These are phyloP conservation scores for Nebria ingens DNA, from an alignment of 1,140 invertebrate species.

Conservation along the genomic window DNA sequence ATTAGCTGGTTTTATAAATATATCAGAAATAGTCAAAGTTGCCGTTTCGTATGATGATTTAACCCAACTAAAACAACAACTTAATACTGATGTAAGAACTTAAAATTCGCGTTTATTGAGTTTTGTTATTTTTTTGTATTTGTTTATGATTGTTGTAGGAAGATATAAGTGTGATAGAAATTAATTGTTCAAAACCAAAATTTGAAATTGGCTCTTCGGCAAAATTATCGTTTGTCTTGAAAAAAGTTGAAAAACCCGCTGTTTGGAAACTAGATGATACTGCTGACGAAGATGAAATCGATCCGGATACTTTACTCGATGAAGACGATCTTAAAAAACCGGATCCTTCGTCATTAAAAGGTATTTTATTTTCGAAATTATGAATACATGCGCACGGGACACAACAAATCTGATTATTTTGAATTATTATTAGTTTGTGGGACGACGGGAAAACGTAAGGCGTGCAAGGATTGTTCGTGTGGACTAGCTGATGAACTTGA, in stretches of 20 bases:
- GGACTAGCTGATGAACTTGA: slow-evolving; percentile 89
- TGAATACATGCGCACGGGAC: neutral
- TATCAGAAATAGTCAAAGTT: neutral
- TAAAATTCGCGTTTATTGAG: neutral
- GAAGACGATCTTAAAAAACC: slow-evolving; percentile 84
- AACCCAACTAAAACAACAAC: neutral
- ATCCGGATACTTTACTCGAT: slow-evolving; percentile 79
- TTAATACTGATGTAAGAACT: neutral
- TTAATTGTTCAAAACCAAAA: slow-evolving; percentile 41
- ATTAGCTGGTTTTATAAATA: neutral
- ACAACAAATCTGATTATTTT: slow-evolving; percentile 5
- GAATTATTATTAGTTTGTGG: slow-evolving; percentile 73
- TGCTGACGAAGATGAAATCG: slow-evolving; percentile 64
- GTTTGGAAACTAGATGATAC: slow-evolving; percentile 60
- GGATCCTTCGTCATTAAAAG: slow-evolving; percentile 64
- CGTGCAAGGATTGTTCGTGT: slow-evolving; percentile 97
- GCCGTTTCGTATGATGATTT: neutral
- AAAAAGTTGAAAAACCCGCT: slow-evolving; percentile 34
- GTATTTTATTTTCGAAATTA: slow-evolving; percentile 47
- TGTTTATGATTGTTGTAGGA: neutral
- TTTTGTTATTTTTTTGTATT: neutral
- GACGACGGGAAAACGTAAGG: slow-evolving; percentile 86
- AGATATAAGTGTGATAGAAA: neutral
- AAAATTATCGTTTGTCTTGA: slow-evolving; percentile 34
- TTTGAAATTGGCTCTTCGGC: slow-evolving; percentile 53